Evolutionary conservation across 2,113 vertebrate genomes (phyloP).

Genomic region (Oryzias woworae): DNA sequence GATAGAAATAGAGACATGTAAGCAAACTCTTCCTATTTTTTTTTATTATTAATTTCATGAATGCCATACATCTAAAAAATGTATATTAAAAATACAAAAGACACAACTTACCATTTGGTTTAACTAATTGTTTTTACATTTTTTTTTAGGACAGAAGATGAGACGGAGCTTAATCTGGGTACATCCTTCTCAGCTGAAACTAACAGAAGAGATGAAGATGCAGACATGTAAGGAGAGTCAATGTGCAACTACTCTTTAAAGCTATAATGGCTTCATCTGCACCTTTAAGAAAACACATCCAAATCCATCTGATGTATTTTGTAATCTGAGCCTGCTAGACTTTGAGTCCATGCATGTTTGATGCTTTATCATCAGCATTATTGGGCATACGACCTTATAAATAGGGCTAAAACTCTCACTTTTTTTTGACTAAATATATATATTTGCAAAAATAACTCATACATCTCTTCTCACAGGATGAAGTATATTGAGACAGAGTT

Average conservation of each 20-base stretch:
- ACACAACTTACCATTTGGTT: neutral
- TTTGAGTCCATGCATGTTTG: too few species aligned
- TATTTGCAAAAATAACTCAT: neutral
- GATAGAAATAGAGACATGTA: conserved; percentile 92
- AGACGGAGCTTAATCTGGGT: conserved; percentile 91
- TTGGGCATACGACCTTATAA: too few species aligned
- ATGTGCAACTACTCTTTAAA: too few species aligned
- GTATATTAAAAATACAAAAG: neutral
- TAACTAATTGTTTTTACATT: neutral
- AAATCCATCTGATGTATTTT: too few species aligned
- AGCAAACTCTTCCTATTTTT: conserved; percentile 31
- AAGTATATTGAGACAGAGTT: conserved; percentile 99
- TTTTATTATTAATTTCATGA: too few species aligned
- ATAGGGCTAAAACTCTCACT: neutral
- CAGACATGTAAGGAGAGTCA: conserved; percentile 86
- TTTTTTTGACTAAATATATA: neutral
- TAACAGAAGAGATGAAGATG: conserved; percentile 95
- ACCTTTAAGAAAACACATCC: too few species aligned
- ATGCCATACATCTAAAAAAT: neutral
- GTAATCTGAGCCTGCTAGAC: too few species aligned
- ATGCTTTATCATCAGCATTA: too few species aligned
- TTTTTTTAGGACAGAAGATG: conserved; percentile 86
- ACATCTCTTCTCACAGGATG: conserved; percentile 82
- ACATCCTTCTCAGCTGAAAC: conserved; percentile 98
- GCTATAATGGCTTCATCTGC: too few species aligned